Evolutionary conservation across 2,888 invertebrate species (phyloP).

Genomic region (Melieria picta): DNA sequence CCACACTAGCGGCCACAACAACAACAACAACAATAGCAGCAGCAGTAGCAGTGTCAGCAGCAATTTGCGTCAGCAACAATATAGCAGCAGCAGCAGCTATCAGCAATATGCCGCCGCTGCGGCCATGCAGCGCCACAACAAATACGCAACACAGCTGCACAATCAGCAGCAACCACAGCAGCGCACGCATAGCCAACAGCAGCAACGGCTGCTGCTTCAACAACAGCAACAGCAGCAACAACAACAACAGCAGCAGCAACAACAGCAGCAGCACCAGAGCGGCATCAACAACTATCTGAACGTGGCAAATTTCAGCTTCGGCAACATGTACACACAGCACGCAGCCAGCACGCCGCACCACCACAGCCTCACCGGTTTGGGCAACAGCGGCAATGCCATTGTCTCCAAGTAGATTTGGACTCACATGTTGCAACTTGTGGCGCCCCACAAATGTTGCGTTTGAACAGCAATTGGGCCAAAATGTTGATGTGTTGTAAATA

Average conservation of each 20-base stretch:
- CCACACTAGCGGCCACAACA: no score
- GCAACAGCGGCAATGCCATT: no score
- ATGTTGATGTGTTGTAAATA: no score
- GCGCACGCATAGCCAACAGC: conserved; percentile 13
- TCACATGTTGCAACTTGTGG: neutral
- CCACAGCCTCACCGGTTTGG: no score
- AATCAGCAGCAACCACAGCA: conserved; percentile 24
- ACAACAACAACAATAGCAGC: conserved; percentile 42
- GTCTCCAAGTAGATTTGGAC: no score
- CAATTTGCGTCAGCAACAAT: conserved; percentile 16
- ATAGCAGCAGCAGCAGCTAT: conserved; percentile 2
- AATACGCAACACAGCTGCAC: conserved; percentile 11
- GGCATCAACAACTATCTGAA: neutral
- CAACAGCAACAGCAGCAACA: conserved; percentile 14
- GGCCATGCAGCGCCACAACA: conserved; percentile 12
- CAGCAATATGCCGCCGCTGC: neutral
- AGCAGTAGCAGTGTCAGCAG: conserved; percentile 37
- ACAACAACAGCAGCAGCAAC: conserved; percentile 26
- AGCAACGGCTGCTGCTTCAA: neutral
- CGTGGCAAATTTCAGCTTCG: neutral
- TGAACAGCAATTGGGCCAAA: neutral
- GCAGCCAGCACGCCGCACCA: no score
- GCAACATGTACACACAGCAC: no score
- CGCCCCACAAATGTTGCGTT: conserved; percentile 16
- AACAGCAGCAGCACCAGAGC: conserved; percentile 36